A percentile compares a stretch with the other conserved stretches of the same genome.
phyloP scores from a whole-genome alignment of 1,140 invertebrate species.

The Brachionus rotundiformis region DNA sequence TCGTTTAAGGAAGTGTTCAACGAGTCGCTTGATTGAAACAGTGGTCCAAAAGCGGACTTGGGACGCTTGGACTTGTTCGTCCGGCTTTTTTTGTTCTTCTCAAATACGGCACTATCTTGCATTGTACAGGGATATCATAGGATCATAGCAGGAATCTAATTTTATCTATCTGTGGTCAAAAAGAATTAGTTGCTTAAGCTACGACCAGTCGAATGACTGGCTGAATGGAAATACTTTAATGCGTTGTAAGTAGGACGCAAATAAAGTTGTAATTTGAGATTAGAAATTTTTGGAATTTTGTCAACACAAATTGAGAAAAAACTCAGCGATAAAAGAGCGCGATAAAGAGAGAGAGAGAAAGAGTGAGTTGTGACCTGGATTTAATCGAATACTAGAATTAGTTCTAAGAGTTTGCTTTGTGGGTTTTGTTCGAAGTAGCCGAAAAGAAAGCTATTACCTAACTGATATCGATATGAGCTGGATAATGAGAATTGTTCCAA shows the following conservation, averaged over 20 bases:
- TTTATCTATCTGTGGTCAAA: too few relatives aligned
- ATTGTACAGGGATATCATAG: background rate
- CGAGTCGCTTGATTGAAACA: conserved; percentile 9
- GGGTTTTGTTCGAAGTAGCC: background rate
- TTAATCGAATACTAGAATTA: conserved; percentile 10
- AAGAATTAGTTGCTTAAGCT: conserved; percentile 10
- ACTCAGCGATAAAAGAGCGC: conserved; percentile 1
- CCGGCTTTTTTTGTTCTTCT: conserved; percentile 5
- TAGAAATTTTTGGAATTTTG: conserved; percentile 22
- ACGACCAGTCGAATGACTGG: background rate
- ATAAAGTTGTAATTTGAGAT: conserved; percentile 45
- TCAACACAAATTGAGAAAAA: conserved; percentile 29
- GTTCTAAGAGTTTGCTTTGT: conserved; percentile 17
- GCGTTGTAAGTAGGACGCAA: conserved; percentile 32
- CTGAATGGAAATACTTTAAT: conserved; percentile 2
- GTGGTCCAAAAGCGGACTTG: conserved; percentile 37
- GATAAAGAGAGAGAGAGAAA: background rate
- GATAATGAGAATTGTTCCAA: conserved; percentile 15
- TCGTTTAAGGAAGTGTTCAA: background rate
- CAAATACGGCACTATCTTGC: conserved; percentile 8
- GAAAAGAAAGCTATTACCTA: conserved; percentile 17
- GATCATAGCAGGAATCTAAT: too few relatives aligned
- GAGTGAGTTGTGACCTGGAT: conserved; percentile 40
- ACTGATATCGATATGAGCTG: conserved; percentile 28
- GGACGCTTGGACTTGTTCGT: conserved; percentile 39